These are phyloP conservation scores for Allygus modestus DNA, from an alignment of 2,888 invertebrate species.

Conservation along the genomic window DNA sequence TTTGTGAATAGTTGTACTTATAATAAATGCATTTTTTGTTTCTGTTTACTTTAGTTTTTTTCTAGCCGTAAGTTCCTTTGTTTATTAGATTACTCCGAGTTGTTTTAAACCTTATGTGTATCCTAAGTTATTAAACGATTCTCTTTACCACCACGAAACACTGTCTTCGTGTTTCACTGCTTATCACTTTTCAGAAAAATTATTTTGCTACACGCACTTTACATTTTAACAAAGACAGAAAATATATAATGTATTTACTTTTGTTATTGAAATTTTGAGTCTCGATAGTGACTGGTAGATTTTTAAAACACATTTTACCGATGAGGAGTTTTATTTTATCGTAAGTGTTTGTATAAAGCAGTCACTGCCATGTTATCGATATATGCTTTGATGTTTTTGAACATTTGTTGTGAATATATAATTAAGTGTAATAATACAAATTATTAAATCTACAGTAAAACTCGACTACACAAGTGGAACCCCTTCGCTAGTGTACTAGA, in stretches of 20 bases:
- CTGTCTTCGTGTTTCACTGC: too few relatives aligned
- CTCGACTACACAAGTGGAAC: not conserved
- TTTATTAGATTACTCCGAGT: too few relatives aligned
- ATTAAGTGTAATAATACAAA: constrained; percentile 12
- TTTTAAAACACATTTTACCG: not conserved
- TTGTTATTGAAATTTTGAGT: constrained; percentile 12
- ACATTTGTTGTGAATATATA: constrained; percentile 14
- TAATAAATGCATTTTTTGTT: not conserved
- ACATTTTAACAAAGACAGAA: not conserved
- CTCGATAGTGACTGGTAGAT: not conserved
- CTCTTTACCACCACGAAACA: too few relatives aligned
- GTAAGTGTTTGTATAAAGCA: constrained; percentile 34
- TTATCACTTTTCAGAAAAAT: not conserved
- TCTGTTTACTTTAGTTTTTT: too few relatives aligned
- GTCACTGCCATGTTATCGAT: constrained; percentile 40
- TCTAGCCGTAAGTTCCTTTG: too few relatives aligned
- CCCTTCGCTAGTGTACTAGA: not conserved
- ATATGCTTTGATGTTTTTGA: constrained; percentile 40
- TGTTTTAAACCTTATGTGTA: too few relatives aligned
- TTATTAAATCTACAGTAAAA: not conserved
- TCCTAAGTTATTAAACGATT: too few relatives aligned
- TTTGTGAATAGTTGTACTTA: not conserved
- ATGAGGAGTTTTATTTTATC: not conserved
- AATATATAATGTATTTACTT: too few relatives aligned
- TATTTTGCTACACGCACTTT: not conserved